Conservation (phyloP, 2,797 vertebrate species). For the Ceryle rudis region DNA sequence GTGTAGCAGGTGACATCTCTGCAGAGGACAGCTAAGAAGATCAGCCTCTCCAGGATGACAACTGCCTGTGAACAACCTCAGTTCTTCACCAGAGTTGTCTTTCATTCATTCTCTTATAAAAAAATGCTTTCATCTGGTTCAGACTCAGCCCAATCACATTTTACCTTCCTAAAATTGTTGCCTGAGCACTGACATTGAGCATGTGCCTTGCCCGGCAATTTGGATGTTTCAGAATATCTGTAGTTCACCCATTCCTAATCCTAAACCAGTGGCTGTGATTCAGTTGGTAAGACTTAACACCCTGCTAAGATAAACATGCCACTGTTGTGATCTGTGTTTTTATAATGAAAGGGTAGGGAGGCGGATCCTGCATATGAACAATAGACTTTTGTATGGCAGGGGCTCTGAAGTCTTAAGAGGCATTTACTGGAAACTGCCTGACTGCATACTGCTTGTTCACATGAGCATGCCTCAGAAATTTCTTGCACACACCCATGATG, state of each 20-base stretch:
- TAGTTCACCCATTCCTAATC: not conserved
- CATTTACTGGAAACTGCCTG: not conserved
- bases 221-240: not conserved
- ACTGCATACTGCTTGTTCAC: not conserved
- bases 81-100: not conserved
- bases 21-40: not conserved
- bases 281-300: not conserved
- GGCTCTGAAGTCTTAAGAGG: not conserved
- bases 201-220: not conserved
- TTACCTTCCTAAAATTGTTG: not conserved
- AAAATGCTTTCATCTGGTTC: not conserved
- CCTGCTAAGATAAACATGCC: conserved; percentile 38
- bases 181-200: not conserved
- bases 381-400: conserved; percentile 1
- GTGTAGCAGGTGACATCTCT: not conserved
- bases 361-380: conserved; percentile 1
- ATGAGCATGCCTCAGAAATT: not conserved
- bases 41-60: not conserved
- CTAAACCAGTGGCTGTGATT: not conserved
- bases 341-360: conserved; percentile 7
- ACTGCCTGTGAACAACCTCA: not conserved
- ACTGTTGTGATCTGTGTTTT: conserved; percentile 6
- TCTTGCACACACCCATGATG: not conserved
- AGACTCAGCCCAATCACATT: not conserved
- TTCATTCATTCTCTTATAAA: not conserved